Conservation (phyloP, 2,888 invertebrate species). For the Helobdella robusta region DNA sequence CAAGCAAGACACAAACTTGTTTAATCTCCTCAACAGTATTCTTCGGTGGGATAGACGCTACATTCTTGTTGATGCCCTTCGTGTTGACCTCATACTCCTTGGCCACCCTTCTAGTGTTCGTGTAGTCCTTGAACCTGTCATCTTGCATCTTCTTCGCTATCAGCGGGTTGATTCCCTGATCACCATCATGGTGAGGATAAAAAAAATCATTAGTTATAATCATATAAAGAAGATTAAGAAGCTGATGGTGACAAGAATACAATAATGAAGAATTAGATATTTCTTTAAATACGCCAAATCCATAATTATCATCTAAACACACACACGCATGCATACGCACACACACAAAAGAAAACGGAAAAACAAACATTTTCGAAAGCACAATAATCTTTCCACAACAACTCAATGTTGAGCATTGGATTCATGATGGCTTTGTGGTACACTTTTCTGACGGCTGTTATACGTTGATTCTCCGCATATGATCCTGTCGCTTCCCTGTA, state of each 20-base stretch:
- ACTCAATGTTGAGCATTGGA: constrained; percentile 92
- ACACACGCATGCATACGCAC: too few species aligned
- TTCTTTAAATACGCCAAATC: too few species aligned
- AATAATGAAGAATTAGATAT: too few species aligned
- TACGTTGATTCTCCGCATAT: constrained; percentile 98
- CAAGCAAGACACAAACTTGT: constrained; percentile 63
- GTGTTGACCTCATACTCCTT: constrained; percentile 89
- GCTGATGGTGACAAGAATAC: too few species aligned
- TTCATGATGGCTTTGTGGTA: constrained; percentile 92
- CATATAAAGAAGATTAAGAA: not conserved
- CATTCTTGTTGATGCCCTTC: constrained; percentile 83
- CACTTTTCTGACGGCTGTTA: constrained; percentile 90
- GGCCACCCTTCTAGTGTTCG: constrained; percentile 89
- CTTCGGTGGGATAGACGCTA: constrained; percentile 91
- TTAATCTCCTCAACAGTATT: constrained; percentile 75
- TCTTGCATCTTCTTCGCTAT: constrained; percentile 93
- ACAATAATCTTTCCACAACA: constrained; percentile 87
- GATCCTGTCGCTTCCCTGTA: constrained; percentile 82
- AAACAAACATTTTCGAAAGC: constrained; percentile 75
- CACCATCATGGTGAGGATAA: not conserved
- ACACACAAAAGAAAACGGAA: too few species aligned
- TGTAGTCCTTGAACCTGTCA: constrained; percentile 88
- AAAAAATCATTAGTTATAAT: not conserved
- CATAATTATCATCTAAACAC: too few species aligned
- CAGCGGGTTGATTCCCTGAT: constrained; percentile 64